phyloP scores from a whole-genome alignment of 2,113 vertebrate genomes.

The Cebidichthys violaceus region DNA sequence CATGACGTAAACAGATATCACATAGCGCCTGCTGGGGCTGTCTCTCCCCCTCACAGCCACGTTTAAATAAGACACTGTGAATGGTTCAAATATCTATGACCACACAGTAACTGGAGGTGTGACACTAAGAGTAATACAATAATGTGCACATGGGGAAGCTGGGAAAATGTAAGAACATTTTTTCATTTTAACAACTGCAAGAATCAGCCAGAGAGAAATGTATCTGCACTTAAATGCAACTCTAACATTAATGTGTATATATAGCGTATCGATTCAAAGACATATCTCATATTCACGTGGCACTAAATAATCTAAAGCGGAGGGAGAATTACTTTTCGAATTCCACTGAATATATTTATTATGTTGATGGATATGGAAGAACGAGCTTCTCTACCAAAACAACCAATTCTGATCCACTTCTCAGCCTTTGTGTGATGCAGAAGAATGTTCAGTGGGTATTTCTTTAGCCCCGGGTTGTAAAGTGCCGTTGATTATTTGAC shows the following conservation, averaged over 20 bases:
- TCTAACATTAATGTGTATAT: not conserved
- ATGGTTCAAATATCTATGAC: constrained; percentile 26
- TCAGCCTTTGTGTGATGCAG: constrained; percentile 70
- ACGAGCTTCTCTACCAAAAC: constrained; percentile 52
- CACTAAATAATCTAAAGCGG: constrained; percentile 11
- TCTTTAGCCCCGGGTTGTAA: constrained; percentile 72
- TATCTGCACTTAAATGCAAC: constrained; percentile 25
- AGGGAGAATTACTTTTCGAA: constrained; percentile 13
- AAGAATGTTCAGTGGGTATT: constrained; percentile 74
- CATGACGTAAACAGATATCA: constrained; percentile 47
- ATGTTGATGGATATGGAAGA: constrained; percentile 29
- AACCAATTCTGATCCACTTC: constrained; percentile 65
- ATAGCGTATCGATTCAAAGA: not conserved
- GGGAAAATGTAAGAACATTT: constrained; percentile 8
- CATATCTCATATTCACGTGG: constrained; percentile 14
- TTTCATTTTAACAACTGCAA: constrained; percentile 22
- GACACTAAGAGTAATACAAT: constrained; percentile 13
- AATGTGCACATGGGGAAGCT: constrained; percentile 1
- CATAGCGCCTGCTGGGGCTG: constrained; percentile 11
- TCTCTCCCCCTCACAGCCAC: constrained; percentile 5
- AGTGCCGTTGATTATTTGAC: constrained; percentile 68
- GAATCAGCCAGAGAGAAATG: constrained; percentile 16
- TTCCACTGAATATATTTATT: constrained; percentile 14
- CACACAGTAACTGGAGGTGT: constrained; percentile 4
- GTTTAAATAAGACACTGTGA: constrained; percentile 45